Percentiles rank a stretch among this genome's conserved stretches.
Conservation (phyloP, 2,888 invertebrate genomes). For the Harpalus rubripes region DNA sequence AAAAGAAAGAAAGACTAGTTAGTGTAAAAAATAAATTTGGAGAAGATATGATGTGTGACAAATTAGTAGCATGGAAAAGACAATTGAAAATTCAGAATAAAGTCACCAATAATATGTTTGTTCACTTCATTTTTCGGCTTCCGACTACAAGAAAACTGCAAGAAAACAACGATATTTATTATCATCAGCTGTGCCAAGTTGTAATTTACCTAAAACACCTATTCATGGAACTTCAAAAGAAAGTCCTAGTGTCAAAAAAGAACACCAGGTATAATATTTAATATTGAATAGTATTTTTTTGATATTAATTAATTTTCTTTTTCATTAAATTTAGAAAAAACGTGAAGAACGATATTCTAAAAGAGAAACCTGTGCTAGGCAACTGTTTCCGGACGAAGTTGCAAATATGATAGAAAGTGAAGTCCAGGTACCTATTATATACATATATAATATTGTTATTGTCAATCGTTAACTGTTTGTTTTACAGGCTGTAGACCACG, state of each 20-base stretch:
- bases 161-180: not conserved
- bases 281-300: not conserved
- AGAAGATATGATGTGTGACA: too few relatives aligned
- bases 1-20: too few relatives aligned
- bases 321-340: not conserved
- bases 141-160: not conserved
- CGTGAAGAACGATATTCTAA: not conserved
- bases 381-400: not conserved
- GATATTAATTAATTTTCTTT: not conserved
- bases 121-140: not conserved
- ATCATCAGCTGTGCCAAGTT: conserved; percentile 11
- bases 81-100: not conserved
- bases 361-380: too few relatives aligned
- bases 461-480: not conserved
- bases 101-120: not conserved
- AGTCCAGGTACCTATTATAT: too few relatives aligned
- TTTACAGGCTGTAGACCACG: too few relatives aligned
- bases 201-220: not conserved
- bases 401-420: not conserved
- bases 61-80: not conserved
- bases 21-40: too few relatives aligned
- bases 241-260: not conserved
- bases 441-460: not conserved
- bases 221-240: not conserved
- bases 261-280: not conserved